Evolutionary conservation across 2,113 vertebrate species (phyloP).

Genomic region (Hemicordylus capensis): DNA sequence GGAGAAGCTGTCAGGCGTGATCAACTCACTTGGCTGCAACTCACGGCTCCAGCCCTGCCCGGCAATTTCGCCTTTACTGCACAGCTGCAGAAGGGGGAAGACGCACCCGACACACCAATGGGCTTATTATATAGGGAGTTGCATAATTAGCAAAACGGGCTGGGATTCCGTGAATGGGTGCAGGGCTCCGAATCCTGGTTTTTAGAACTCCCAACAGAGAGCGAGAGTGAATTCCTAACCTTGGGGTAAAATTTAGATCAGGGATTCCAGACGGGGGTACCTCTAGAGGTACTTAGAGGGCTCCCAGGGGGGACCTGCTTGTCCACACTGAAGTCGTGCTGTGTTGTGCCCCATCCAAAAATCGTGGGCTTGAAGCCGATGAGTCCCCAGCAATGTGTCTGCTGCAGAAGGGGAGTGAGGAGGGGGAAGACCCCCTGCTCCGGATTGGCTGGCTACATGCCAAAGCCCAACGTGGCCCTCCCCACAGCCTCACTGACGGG

Average conservation of each 20-base stretch:
- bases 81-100: background rate
- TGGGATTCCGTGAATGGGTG: constrained; percentile 55
- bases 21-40: constrained; percentile 71
- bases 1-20: constrained; percentile 63
- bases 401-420: too few relatives aligned
- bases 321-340: too few relatives aligned
- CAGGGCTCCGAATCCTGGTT: background rate
- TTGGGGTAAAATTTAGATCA: background rate
- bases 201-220: background rate
- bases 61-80: constrained; percentile 14
- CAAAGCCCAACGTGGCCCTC: too few relatives aligned
- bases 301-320: too few relatives aligned
- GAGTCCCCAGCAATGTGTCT: too few relatives aligned
- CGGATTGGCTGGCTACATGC: too few relatives aligned
- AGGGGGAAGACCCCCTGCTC: too few relatives aligned
- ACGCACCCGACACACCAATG: background rate
- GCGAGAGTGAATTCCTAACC: background rate
- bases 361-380: too few relatives aligned
- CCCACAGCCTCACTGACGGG: too few relatives aligned
- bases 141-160: constrained; percentile 69
- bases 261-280: background rate
- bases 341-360: too few relatives aligned
- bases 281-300: too few relatives aligned
- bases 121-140: constrained; percentile 59
- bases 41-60: constrained; percentile 68